A percentile compares a stretch with the other conserved stretches of the same genome.
phyloP scores from a whole-genome alignment of 2,888 invertebrate species.

The Trissoscelio sp. region DNA sequence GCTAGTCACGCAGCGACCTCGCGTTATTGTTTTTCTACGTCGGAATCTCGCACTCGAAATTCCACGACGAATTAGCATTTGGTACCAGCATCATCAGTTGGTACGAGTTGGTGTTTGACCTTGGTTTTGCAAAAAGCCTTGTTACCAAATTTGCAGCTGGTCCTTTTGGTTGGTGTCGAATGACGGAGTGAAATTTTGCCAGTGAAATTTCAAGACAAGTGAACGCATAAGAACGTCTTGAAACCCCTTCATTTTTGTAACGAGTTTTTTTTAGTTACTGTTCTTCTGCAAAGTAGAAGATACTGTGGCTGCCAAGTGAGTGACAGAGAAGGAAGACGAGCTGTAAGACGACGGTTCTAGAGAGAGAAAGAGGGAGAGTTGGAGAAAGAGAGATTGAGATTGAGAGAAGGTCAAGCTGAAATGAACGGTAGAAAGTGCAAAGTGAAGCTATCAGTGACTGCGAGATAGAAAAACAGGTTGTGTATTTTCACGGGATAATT shows the following conservation, averaged over 20 bases:
- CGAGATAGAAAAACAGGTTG: constrained; percentile 11
- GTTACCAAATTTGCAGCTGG: not conserved
- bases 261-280: no score
- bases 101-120: not conserved
- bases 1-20: constrained; percentile 15
- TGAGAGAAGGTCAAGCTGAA: not conserved
- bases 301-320: no score
- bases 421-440: not conserved
- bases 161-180: not conserved
- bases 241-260: no score
- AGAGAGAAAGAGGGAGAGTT: no score
- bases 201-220: constrained; percentile 2
- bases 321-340: no score
- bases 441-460: not conserved
- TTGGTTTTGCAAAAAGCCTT: not conserved
- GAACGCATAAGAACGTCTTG: not conserved
- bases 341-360: no score
- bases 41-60: not conserved
- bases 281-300: not conserved
- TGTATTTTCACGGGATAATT: constrained; percentile 17
- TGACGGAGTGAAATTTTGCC: not conserved
- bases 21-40: constrained; percentile 8
- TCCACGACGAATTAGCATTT: not conserved
- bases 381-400: no score
- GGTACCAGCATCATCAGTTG: not conserved